Evolutionary conservation across 2,797 vertebrate genomes (phyloP).

Genomic region (Uromys caudimaculatus): DNA sequence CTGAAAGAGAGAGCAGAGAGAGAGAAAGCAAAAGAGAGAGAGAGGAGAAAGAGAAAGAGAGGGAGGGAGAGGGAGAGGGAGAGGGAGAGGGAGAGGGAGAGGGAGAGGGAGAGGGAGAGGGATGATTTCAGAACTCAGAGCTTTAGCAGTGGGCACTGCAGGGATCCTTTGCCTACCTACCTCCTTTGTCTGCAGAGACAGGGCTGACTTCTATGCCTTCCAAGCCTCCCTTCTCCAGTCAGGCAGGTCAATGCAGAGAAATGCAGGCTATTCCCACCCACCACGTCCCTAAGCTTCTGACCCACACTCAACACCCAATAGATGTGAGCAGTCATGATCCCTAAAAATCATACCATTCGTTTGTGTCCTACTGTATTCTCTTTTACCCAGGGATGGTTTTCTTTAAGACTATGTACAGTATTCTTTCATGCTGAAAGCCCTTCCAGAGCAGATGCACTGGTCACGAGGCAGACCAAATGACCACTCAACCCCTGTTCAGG

Average conservation of each 20-base stretch:
- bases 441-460: not conserved
- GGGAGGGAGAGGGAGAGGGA: no score
- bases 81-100: not conserved
- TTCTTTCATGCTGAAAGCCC: not conserved
- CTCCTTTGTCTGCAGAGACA: not conserved
- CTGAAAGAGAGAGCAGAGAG: not conserved
- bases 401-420: not conserved
- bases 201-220: not conserved
- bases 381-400: not conserved
- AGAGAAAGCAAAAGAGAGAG: no score
- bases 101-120: no score
- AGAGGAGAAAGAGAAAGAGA: not conserved
- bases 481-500: not conserved
- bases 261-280: not conserved
- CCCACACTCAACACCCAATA: not conserved
- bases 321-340: not conserved
- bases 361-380: not conserved
- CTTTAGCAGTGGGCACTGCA: not conserved
- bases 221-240: not conserved
- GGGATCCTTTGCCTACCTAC: not conserved
- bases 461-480: not conserved
- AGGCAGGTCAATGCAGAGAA: not conserved
- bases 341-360: not conserved
- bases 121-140: fast-evolving
- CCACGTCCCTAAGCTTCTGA: not conserved